phyloP scores from a whole-genome alignment of 2,888 invertebrate species.

The Muscina levida region DNA sequence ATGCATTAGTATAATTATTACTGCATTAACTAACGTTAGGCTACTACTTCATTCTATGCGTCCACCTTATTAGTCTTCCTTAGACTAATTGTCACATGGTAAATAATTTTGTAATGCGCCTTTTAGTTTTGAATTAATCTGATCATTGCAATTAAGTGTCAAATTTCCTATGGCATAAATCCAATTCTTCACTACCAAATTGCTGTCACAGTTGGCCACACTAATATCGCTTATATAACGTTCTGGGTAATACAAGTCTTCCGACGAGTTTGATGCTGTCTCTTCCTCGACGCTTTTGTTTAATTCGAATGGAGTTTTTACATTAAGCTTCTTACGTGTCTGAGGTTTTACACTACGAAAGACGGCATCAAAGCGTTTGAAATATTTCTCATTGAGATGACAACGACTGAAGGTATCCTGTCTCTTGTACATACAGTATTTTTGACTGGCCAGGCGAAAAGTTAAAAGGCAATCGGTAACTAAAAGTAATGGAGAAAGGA shows the following conservation, averaged over 20 bases:
- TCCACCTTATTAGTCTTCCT: background rate
- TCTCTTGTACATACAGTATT: conserved; percentile 64
- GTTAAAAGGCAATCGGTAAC: conserved; percentile 69
- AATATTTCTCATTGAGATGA: conserved; percentile 69
- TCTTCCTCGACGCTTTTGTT: conserved; percentile 54
- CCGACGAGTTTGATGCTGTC: background rate
- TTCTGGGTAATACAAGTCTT: conserved; percentile 63
- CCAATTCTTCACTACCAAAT: conserved; percentile 73
- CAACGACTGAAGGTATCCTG: conserved; percentile 67
- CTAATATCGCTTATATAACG: conserved; percentile 72
- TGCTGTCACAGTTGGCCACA: conserved; percentile 65
- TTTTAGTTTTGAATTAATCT: conserved; percentile 23
- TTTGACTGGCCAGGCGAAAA: conserved; percentile 67
- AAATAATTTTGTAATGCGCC: conserved; percentile 42
- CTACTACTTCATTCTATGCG: too few relatives aligned
- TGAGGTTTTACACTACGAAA: conserved; percentile 55
- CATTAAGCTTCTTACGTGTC: conserved; percentile 33
- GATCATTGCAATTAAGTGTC: background rate
- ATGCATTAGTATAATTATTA: too few relatives aligned
- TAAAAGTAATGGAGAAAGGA: too few relatives aligned
- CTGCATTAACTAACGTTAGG: too few relatives aligned
- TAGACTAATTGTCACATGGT: conserved; percentile 6
- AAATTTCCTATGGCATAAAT: conserved; percentile 65
- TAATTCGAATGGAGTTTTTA: conserved; percentile 64
- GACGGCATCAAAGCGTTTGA: conserved; percentile 68